Evolutionary conservation across 1,140 invertebrate genomes (phyloP), one percentile per base, ranked within the genome.

Genomic region (Bombus impatiens): DNA sequence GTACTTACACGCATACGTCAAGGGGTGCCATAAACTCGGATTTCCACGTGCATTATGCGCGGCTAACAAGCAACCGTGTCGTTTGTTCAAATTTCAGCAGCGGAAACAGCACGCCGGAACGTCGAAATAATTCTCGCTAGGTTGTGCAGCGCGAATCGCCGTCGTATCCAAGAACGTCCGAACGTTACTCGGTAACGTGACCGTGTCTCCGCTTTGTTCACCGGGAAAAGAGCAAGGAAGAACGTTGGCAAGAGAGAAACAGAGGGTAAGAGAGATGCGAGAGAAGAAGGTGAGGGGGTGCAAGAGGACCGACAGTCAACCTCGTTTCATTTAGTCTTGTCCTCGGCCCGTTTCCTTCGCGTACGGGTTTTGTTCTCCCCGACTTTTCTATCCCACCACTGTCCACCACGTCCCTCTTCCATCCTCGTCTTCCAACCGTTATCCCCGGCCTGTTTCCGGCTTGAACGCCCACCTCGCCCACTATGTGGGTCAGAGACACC

Each of bases 241-340:
- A 25, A 44, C 62, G 62, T 78, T 57, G 70, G 59, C 25, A 32
- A 22, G 57, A 82, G 32, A 70, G 62, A 22, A 15, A 28, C 13
- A n/a, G 10, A 62, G 74, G 68, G 75, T 6, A 0, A 25, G 65
- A 15, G 18, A 25, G 15, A 59, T 1, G 57, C 28, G 53, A 62
- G 15, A 71, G 40, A 62, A 18, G 53, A 18, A 25, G 65, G 78
- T 0, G 70, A 74, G 59, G 57, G 18, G 70, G 65, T 35, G 74
- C 1, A 57, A 47, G 75, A 70, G 81, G 25, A 86, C 72, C 76
- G 85, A 77, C 76, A 86, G 85, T 82, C 87, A 89, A 88, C 84
- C 83, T 78, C 79, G 74, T 86, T 83, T 82, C 74, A 57, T 87
- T 72, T 72, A 70, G 81, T 37, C 80, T 76, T 42, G 84, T 82